Conservation (phyloP, 2,797 vertebrate genomes). For the Pseudomugil gertrudae region DNA sequence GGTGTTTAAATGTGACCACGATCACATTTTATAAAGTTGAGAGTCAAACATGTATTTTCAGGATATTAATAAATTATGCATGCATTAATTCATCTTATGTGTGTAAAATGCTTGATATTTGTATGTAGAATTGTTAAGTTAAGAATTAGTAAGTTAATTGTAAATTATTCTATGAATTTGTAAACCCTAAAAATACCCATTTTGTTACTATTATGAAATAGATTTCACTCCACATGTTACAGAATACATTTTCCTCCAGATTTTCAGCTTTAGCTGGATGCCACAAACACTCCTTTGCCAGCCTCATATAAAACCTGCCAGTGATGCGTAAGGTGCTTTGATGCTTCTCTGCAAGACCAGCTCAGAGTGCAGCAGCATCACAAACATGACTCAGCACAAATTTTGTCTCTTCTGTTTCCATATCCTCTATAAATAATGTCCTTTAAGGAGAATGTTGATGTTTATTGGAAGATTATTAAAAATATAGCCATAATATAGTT, state of each 20-base stretch:
- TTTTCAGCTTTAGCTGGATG: slow-evolving; percentile 13
- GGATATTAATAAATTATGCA: not conserved
- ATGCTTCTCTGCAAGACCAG: slow-evolving; percentile 24
- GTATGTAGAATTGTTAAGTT: not conserved
- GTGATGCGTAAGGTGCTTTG: slow-evolving; percentile 1
- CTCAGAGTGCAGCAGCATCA: slow-evolving; percentile 10
- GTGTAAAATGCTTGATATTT: not conserved
- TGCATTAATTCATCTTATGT: not conserved
- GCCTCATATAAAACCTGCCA: slow-evolving; percentile 13
- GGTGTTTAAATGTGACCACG: not conserved
- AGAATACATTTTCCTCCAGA: slow-evolving; percentile 3
- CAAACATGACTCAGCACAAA: not conserved
- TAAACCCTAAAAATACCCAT: not conserved
- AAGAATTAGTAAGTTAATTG: not conserved
- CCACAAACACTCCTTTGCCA: slow-evolving; percentile 3
- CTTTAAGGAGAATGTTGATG: not conserved
- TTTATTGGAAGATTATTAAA: not conserved
- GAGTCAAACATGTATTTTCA: not conserved
- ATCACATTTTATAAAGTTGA: not conserved
- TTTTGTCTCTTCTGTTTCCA: not conserved
- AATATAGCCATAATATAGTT: not conserved
- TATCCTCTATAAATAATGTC: not conserved
- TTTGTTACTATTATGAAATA: not conserved
- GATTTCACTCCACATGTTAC: not conserved
- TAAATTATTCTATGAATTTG: not conserved